Base-by-base conservation (phyloP, 1,140 invertebrate genomes). In the Drosophila arawakana region DNA sequence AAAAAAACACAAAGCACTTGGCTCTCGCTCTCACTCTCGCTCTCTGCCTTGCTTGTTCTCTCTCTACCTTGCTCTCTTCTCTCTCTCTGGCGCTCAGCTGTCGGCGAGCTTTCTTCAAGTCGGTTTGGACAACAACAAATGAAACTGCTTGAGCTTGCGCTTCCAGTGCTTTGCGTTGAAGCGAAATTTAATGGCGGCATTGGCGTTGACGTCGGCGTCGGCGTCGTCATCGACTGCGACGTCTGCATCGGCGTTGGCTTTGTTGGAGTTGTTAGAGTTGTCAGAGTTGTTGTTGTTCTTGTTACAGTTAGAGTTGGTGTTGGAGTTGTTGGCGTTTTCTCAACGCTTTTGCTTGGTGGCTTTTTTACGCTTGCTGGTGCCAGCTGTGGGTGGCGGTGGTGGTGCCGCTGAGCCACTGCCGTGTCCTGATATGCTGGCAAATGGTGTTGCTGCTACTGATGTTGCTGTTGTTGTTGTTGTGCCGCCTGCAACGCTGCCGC, bases 351-450 rank as follows among this genome's bases (percentile, higher is more conserved):
- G 82, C 66, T 90, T 90, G 39, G 80, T 67, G 30, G 86, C 68
- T 90, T 90, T 90, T 65, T 90, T 90, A 55, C 86, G 82, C 68
- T 86, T 86, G 83, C 82, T 86, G 80, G 83, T 86, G 75, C 81
- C 83, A 55, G 63, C 70, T 55, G 73, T 68, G 25, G 62, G 30
- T 30, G 63, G 35, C 35, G 80, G 37, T 15, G 63, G 46, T 44
- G 71, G 18, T 37, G 69, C 66, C 54, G 70, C 49, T 37, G 80
- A 52, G n/a, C 63, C 37, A 76, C 63, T 67, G 54, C 43, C 41
- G 55, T 75, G 47, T 7, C 71, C 79, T 68, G 82, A 73, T 43
- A 86, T 86, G 80, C 86, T 89, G 77, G 80, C 76, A 70, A 89
- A 89, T 7, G 84, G 73, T 25, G 84, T 75, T 72, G 72, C 70